phyloP scores from a whole-genome alignment of 2,113 vertebrate genomes.

The Excalfactoria chinensis region DNA sequence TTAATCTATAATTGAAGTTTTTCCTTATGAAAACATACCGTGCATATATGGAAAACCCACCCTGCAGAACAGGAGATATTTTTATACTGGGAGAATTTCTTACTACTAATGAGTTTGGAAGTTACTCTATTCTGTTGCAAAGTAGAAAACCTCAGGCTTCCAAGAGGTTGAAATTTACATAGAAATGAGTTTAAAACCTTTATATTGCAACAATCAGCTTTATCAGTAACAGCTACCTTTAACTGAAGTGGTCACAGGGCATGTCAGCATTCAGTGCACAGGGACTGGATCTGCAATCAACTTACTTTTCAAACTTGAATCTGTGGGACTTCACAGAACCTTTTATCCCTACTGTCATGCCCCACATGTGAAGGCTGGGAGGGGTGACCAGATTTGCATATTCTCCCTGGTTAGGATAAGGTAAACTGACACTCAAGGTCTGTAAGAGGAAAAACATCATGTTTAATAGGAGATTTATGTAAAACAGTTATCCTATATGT shows the following conservation, averaged over 20 bases:
- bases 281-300: background rate
- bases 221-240: background rate
- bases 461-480: background rate
- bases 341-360: background rate
- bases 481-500: background rate
- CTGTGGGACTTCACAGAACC: background rate
- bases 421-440: background rate
- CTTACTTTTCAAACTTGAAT: background rate
- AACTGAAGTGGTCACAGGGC: background rate
- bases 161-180: background rate
- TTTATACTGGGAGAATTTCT: background rate
- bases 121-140: background rate
- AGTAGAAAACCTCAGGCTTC: background rate
- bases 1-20: background rate
- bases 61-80: background rate
- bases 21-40: background rate
- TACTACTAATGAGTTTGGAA: background rate
- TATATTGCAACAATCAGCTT: background rate
- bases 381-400: background rate
- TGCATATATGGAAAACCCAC: background rate
- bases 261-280: too few species aligned
- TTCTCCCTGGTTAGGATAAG: background rate
- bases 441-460: background rate
- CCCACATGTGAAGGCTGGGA: background rate
- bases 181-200: background rate